Base-by-base conservation (phyloP, 2,888 invertebrate genomes). In the Dendrolimus pini region DNA sequence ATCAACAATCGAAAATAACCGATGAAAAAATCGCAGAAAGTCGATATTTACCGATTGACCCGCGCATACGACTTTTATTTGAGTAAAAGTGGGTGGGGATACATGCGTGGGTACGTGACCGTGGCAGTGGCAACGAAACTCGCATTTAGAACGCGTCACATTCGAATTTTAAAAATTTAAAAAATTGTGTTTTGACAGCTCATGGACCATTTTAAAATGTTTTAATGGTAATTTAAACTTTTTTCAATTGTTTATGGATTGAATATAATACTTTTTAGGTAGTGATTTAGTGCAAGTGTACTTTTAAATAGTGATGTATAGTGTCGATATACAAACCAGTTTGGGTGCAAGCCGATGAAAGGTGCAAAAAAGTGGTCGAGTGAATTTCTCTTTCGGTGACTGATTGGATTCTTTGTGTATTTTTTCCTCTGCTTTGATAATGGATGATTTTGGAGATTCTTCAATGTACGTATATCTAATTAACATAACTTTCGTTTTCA, bases 71-170 rank as follows among this genome's bases (percentile, higher is more conserved):
- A 56, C 64, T 68, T 67, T 59, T 58, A 55, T 59, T 60, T 55
- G 63, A 63, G 69, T 67, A 69, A 71, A 71, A 69, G 68, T 65
- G 63, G 65, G 69, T 60, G 67, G 70, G 68, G 68, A 72, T 66
- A 62, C 59, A 59, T 58, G 58, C 56, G 56, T 59, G 56, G 63
- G 62, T 12, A 55, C 52, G 60, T 64, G 73, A 59, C 72, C 72
- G 68, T 74, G 78, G 71, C 78, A 78, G 74, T 79, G 71, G 66
- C 61, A 58, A 67, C 66, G 68, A 64, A 69, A 69, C 72, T 56
- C 64, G 61, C 54, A 57, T 58, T 62, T 62, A 64, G 58, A 64
- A 63, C 57, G 61, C 62, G 56, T 58, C 30, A 58, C 10, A 56
- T 55, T 60, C 59, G 55, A 58, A 58, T 54, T 56, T 53, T 10